Conservation (phyloP, 2,888 invertebrate species). For the Pterobdella sp. region DNA sequence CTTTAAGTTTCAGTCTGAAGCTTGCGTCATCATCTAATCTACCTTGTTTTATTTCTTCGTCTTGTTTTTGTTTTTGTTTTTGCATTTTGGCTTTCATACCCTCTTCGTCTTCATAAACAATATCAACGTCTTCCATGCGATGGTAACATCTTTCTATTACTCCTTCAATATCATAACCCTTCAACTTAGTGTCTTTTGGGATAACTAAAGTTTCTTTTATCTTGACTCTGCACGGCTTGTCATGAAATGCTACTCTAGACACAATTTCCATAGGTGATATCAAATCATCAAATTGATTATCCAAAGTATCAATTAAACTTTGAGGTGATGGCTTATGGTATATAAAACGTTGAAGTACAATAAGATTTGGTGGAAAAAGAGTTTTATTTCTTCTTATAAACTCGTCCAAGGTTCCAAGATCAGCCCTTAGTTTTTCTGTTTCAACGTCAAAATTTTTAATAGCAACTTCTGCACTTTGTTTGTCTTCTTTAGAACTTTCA, state of each 20-base stretch:
- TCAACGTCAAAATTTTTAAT: constrained; percentile 33
- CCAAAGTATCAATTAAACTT: neutral
- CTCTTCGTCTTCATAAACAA: constrained; percentile 24
- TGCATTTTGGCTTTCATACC: constrained; percentile 16
- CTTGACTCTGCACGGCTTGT: constrained; percentile 15
- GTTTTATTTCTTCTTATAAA: constrained; percentile 37
- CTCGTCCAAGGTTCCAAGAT: constrained; percentile 36
- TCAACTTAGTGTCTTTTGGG: constrained; percentile 8
- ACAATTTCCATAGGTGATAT: neutral
- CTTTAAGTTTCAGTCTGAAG: constrained; percentile 6
- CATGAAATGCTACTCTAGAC: constrained; percentile 3
- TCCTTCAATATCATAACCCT: constrained; percentile 24
- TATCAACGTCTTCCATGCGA: constrained; percentile 20
- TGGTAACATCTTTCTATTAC: constrained; percentile 24
- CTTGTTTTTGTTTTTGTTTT: neutral
- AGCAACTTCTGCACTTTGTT: constrained; percentile 30
- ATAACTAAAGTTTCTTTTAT: constrained; percentile 19
- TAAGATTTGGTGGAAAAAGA: constrained; percentile 38
- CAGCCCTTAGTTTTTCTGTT: constrained; percentile 35
- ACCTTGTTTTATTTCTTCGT: constrained; percentile 1
- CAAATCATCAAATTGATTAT: neutral
- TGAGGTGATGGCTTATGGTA: constrained; percentile 19
- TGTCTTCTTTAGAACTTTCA: neutral
- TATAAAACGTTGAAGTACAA: constrained; percentile 32
- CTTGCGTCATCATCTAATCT: neutral